phyloP scores from a whole-genome alignment of 2,797 vertebrate species.

The Harpagifer antarcticus region DNA sequence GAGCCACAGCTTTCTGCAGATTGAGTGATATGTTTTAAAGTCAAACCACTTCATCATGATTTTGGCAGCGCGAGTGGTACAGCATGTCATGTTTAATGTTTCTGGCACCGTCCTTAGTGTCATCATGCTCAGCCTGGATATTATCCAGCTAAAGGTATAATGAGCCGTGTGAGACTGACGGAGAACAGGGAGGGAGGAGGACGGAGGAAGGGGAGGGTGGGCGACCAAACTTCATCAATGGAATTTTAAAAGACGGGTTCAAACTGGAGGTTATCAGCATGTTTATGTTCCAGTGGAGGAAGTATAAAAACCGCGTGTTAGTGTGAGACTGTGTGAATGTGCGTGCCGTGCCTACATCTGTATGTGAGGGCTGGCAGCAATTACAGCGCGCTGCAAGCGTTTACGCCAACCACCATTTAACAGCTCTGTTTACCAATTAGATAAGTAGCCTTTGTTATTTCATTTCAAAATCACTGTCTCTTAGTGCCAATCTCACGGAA shows the following conservation, averaged over 20 bases:
- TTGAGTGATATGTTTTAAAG: slow-evolving; percentile 18
- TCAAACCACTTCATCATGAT: slow-evolving; percentile 38
- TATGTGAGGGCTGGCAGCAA: slow-evolving; percentile 84
- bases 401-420: slow-evolving; percentile 87
- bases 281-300: slow-evolving; percentile 73
- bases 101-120: slow-evolving; percentile 65
- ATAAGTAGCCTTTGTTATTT: slow-evolving; percentile 87
- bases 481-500: slow-evolving; percentile 79
- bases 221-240: slow-evolving; percentile 63
- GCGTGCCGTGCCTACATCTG: slow-evolving; percentile 58
- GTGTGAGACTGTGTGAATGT: slow-evolving; percentile 47
- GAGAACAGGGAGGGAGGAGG: slow-evolving; percentile 12
- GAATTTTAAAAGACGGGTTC: slow-evolving; percentile 76
- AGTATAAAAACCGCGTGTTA: slow-evolving; percentile 48
- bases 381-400: slow-evolving; percentile 86
- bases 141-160: slow-evolving; percentile 69
- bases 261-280: slow-evolving; percentile 79
- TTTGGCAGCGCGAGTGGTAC: slow-evolving; percentile 53
- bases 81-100: slow-evolving; percentile 64
- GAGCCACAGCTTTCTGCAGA: not conserved
- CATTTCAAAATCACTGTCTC: slow-evolving; percentile 83
- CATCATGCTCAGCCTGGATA: slow-evolving; percentile 69
- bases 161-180: slow-evolving; percentile 61
- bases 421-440: slow-evolving; percentile 88
- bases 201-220: slow-evolving; percentile 18